Base-by-base conservation (phyloP, 2,797 vertebrate species). In the Selene dorsalis region DNA sequence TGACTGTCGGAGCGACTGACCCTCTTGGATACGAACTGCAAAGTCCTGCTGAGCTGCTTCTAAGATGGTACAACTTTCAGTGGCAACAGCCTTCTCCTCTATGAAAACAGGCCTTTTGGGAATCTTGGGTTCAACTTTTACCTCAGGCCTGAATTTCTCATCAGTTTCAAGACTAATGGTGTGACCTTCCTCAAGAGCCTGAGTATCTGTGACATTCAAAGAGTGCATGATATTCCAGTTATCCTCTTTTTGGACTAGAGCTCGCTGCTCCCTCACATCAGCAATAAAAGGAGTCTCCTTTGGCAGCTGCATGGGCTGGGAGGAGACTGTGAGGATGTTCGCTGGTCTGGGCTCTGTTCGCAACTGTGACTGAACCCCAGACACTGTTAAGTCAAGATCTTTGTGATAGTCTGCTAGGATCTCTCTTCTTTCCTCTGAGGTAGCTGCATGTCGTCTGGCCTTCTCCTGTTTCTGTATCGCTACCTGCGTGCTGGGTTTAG, bases 11-110 rank as follows among this genome's bases (percentile, higher is more conserved):
- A 97, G 78, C 38, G 94, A 93, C 75, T 96, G 95, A 4, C 95
- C 95, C 77, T 97, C 95, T 6, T 91, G 82, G 43, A 96, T 95
- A 77, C 94, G 91, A 69, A 93, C 90, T 10, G 95, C 95, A 86
- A 94, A 94, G 82, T 96, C 95, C 89, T 95, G 93, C 72, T 94
- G 92, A 60, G 95, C 69, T 7, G 90, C 92, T 82, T 95, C 92
- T 82, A 97, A 88, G 1, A 90, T 52, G 39, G 55, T 55, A 64
- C 90, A 86, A 52, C 78, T 95, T 87, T 97, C 96, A 28, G 95
- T 91, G 10, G 93, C 73, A 1, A 94, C 69, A 4, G 91, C 88
- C 69, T 94, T 92, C 65, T 93, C 90, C 48, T 89, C 95, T 68
- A 94, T 91, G 50, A 86, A 94, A 11, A 90, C 60, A 7, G 92